A percentile compares a stretch with the other conserved stretches of the same genome.
Conservation (phyloP, 2,888 invertebrate species). For the Lypha dubia region DNA sequence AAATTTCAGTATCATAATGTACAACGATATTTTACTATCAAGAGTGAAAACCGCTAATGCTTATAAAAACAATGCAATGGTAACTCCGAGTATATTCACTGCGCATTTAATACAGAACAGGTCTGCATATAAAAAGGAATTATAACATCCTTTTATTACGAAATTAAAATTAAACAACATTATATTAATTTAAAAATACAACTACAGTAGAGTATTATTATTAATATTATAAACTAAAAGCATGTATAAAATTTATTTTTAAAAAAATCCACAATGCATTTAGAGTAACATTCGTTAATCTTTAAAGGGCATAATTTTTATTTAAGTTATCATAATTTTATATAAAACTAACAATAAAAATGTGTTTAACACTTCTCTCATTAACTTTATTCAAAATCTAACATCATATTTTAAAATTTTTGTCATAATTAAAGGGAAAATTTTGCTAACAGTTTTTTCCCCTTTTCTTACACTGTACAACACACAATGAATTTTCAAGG, state of each 20-base stretch:
- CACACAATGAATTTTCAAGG: too few species aligned
- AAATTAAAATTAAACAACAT: constrained; percentile 22
- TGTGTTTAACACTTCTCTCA: constrained; percentile 63
- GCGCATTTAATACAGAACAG: too few species aligned
- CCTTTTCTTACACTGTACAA: too few species aligned
- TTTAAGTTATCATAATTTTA: background rate
- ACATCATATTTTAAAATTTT: background rate
- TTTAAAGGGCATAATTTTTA: background rate
- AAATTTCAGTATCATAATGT: too few species aligned
- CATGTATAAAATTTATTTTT: background rate
- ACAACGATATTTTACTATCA: too few species aligned
- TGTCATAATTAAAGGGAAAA: background rate
- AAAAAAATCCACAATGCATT: background rate
- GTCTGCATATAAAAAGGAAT: background rate
- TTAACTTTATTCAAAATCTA: background rate
- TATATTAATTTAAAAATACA: background rate
- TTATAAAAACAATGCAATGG: too few species aligned
- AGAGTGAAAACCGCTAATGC: too few species aligned
- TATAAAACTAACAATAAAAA: constrained; percentile 37
- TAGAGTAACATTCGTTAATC: background rate
- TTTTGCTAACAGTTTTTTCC: too few species aligned
- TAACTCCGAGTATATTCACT: too few species aligned
- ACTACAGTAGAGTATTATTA: background rate
- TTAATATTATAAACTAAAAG: background rate
- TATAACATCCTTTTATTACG: background rate